Evolutionary conservation across 2,888 invertebrate genomes (phyloP).

Genomic region (Ormyrus thymus): DNA sequence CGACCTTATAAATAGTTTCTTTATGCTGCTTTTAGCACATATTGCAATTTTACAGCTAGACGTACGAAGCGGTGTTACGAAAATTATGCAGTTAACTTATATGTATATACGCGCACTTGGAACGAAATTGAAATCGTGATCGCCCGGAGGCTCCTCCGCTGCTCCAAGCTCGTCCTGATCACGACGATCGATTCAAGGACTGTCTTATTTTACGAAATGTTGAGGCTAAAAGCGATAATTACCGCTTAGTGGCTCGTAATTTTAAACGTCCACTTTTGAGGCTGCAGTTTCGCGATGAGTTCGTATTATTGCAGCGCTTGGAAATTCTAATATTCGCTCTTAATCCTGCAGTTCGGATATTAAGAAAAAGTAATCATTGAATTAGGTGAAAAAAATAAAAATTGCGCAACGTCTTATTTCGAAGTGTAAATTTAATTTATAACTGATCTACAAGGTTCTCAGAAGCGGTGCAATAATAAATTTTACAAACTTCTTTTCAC

Average conservation of each 20-base stretch:
- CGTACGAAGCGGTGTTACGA: neutral
- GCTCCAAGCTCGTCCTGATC: constrained; percentile 20
- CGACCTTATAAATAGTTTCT: too few species aligned
- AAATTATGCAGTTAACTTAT: neutral
- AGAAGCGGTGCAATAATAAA: neutral
- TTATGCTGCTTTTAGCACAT: too few species aligned
- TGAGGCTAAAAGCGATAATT: constrained; percentile 33
- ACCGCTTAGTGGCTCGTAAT: constrained; percentile 20
- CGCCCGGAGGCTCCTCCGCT: constrained; percentile 11
- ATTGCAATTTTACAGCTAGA: neutral
- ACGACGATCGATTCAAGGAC: constrained; percentile 24
- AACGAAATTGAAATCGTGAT: constrained; percentile 51
- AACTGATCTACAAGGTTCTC: neutral
- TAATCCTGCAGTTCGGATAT: neutral
- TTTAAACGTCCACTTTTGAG: constrained; percentile 9
- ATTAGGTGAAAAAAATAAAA: neutral
- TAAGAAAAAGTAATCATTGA: neutral
- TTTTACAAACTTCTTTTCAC: constrained; percentile 12
- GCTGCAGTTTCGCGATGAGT: constrained; percentile 13
- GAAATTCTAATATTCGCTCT: neutral
- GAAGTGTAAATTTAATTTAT: neutral
- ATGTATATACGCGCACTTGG: neutral
- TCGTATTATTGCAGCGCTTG: neutral
- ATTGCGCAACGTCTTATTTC: constrained; percentile 3
- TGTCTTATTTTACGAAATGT: constrained; percentile 35